These are phyloP conservation scores for Enteromius trimaculatus DNA, from an alignment of 2,797 vertebrate genomes.

Conservation along the genomic window DNA sequence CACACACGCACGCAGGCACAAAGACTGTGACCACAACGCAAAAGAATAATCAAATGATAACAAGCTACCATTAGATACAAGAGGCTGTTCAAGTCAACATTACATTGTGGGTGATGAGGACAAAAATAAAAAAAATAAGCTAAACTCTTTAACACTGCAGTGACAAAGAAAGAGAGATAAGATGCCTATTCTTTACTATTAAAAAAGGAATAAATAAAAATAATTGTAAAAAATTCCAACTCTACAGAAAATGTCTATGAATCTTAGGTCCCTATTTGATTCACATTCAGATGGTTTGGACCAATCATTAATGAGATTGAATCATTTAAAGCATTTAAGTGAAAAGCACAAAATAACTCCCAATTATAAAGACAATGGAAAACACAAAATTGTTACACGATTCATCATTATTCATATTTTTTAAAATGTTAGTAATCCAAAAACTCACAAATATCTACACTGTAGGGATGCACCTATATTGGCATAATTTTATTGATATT, in stretches of 20 bases:
- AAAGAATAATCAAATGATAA: constrained; percentile 46
- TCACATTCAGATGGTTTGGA: neutral
- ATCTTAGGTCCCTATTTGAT: neutral
- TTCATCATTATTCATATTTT: neutral
- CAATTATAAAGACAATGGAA: neutral
- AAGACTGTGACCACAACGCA: constrained; percentile 18
- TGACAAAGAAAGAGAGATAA: neutral
- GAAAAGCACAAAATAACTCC: neutral
- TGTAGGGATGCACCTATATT: neutral
- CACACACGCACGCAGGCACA: constrained; percentile 6
- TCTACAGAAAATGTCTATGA: neutral
- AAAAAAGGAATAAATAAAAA: constrained; percentile 3
- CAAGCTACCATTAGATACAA: constrained; percentile 45
- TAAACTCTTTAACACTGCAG: neutral
- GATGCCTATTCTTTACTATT: neutral
- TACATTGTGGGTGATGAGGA: constrained; percentile 30
- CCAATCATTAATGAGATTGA: neutral
- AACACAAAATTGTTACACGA: neutral
- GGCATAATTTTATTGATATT: neutral
- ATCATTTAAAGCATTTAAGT: neutral
- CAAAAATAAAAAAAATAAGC: constrained; percentile 1
- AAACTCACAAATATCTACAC: neutral
- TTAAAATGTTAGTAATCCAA: neutral
- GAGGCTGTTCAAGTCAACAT: constrained; percentile 15
- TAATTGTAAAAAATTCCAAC: neutral